A percentile compares a stretch with the other conserved stretches of the same genome.
Conservation (phyloP, 2,113 vertebrate genomes). For the Cyanoderma ruficeps region DNA sequence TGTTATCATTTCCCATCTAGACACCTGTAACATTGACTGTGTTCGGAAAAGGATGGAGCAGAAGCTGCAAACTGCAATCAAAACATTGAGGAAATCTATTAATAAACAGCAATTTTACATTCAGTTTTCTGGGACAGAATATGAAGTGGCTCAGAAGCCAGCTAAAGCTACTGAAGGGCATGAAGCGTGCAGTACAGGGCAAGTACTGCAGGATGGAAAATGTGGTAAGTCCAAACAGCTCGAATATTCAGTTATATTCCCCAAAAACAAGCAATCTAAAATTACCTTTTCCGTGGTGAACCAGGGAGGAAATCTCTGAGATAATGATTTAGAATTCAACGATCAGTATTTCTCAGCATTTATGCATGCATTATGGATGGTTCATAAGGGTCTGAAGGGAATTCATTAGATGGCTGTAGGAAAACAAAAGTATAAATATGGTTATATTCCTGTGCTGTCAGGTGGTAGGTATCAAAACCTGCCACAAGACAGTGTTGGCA, state of each 20-base stretch:
- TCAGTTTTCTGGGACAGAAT: conserved; percentile 91
- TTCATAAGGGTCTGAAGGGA: background rate
- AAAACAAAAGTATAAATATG: background rate
- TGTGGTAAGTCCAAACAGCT: conserved; percentile 80
- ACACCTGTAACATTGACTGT: conserved; percentile 87
- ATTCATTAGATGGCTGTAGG: background rate
- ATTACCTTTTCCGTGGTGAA: background rate
- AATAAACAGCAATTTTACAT: conserved; percentile 94
- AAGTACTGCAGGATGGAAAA: conserved; percentile 84
- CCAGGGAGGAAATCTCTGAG: background rate
- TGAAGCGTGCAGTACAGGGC: conserved; percentile 85
- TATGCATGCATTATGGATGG: background rate
- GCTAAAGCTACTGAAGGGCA: conserved; percentile 77
- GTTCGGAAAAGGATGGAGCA: conserved; percentile 86
- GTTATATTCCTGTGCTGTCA: background rate
- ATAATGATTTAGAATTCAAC: background rate
- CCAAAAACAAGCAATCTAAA: background rate
- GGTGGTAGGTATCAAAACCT: background rate
- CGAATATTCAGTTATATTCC: background rate
- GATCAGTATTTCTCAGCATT: background rate
- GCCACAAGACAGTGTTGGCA: background rate
- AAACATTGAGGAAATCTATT: conserved; percentile 91
- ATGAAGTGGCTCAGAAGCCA: conserved; percentile 90
- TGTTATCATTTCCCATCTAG: conserved; percentile 69
- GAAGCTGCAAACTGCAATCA: conserved; percentile 89